Percentiles rank a stretch among this genome's conserved stretches.
These are phyloP conservation scores for Perognathus longimembris DNA, from an alignment of 2,113 vertebrate species.

Conservation along the genomic window DNA sequence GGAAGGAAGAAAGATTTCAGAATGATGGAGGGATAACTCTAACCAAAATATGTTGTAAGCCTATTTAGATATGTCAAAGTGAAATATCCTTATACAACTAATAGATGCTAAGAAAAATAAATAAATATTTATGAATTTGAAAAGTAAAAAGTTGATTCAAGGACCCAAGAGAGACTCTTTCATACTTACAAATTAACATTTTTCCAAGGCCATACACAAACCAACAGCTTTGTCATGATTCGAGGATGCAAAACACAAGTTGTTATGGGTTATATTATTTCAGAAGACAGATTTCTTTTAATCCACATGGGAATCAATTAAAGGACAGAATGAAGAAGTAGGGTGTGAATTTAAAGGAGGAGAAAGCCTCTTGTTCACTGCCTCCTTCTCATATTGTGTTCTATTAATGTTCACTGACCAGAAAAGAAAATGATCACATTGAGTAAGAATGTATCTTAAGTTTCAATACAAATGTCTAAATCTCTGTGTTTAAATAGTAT, in stretches of 20 bases:
- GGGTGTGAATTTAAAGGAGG: neutral
- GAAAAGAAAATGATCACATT: neutral
- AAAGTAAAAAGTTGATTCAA: neutral
- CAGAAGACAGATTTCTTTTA: slow-evolving; percentile 17
- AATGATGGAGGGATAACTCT: too few relatives aligned
- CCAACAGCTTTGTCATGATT: neutral
- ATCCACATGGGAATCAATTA: neutral
- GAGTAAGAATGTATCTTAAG: neutral
- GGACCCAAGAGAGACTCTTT: neutral
- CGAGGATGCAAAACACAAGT: neutral
- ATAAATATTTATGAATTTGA: too few relatives aligned
- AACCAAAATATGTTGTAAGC: too few relatives aligned
- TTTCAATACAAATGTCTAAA: neutral
- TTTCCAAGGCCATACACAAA: neutral
- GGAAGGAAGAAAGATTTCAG: too few relatives aligned
- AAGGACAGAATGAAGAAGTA: neutral
- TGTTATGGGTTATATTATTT: neutral
- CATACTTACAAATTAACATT: neutral
- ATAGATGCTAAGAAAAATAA: too few relatives aligned
- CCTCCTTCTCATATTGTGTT: accelerated
- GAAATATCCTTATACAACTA: too few relatives aligned
- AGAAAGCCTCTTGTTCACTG: neutral
- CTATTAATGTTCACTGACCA: neutral
- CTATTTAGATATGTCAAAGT: too few relatives aligned
- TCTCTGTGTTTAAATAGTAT: neutral